Percentiles rank a stretch among this genome's conserved stretches.
phyloP scores from a whole-genome alignment of 2,888 invertebrate species.

The Diarsia mendica region DNA sequence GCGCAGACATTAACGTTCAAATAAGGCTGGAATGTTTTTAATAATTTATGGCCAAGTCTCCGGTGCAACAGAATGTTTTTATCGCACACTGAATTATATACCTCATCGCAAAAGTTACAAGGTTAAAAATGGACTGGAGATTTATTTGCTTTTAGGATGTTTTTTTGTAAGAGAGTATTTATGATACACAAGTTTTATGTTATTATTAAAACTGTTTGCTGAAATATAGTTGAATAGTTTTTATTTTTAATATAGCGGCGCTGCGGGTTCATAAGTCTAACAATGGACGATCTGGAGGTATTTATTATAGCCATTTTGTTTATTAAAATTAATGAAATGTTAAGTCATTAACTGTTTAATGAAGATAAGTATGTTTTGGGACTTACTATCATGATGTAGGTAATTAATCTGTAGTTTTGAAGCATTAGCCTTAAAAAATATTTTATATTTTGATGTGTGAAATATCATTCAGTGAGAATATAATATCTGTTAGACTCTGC shows the following conservation, averaged over 20 bases:
- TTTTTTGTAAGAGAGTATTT: slow-evolving; percentile 25
- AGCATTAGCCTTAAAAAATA: background rate
- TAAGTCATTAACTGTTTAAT: background rate
- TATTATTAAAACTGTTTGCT: slow-evolving; percentile 50
- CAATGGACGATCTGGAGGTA: background rate
- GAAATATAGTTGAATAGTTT: slow-evolving; percentile 38
- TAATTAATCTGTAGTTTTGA: no score
- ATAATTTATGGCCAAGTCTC: slow-evolving; percentile 57
- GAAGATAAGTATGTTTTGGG: background rate
- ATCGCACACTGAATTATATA: background rate
- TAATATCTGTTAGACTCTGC: background rate
- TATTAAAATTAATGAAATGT: background rate
- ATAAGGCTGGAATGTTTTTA: slow-evolving; percentile 64
- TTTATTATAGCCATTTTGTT: background rate
- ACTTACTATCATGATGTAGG: no score
- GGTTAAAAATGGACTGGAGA: background rate
- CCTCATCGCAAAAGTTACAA: fast-evolving
- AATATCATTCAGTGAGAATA: background rate
- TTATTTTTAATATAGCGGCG: slow-evolving; percentile 25
- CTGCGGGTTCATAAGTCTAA: slow-evolving; percentile 34
- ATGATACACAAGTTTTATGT: slow-evolving; percentile 42
- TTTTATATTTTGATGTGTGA: background rate
- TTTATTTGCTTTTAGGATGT: background rate
- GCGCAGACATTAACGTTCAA: slow-evolving; percentile 58
- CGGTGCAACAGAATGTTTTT: background rate